Evolutionary conservation across 2,888 invertebrate genomes (phyloP), one percentile per base, ranked within the genome.

Genomic region (Onchidella celtica): DNA sequence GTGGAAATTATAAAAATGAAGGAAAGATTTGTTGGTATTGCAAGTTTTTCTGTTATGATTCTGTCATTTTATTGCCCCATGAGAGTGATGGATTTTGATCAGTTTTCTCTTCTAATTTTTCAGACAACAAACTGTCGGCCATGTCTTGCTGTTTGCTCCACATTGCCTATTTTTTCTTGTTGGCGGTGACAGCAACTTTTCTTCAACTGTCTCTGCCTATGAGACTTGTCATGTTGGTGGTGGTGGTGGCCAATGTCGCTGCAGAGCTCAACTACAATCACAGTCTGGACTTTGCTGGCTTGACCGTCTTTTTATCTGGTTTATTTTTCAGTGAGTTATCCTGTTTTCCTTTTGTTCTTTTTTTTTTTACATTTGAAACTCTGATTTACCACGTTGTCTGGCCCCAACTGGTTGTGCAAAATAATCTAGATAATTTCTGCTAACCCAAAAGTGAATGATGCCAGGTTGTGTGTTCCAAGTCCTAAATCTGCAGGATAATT

Each of bases 71-170:
- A n/a, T n/a, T n/a, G n/a, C n/a, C n/a, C n/a, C n/a, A n/a, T n/a
- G n/a, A n/a, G n/a, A n/a, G n/a, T n/a, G n/a, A n/a, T n/a, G n/a
- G n/a, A n/a, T n/a, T n/a, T n/a, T n/a, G n/a, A n/a, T n/a, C n/a
- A n/a, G n/a, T n/a, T n/a, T n/a, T n/a, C n/a, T n/a, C n/a, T n/a
- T n/a, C n/a, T n/a, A n/a, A n/a, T n/a, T n/a, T n/a, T n/a, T n/a
- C 88, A 92, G 92, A 91, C 79, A 89, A 90, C 84, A 89, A 89
- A 59, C 83, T 92, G 66, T 86, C 85, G 0, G 73, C 89, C 70
- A 66, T 92, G 69, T 87, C 88, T 27, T 87, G 88, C 61, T 87
- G 89, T 36, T 87, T 88, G 1, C 85, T 89, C 36, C 92, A 92
- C 81, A 76, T 90, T 9, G 85, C 87, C n/a, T 92, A 91, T 85